A percentile compares a stretch with the other conserved stretches of the same genome.
These are phyloP conservation scores for Lichenostomus cassidix DNA, from an alignment of 2,113 vertebrate species.

Conservation along the genomic window DNA sequence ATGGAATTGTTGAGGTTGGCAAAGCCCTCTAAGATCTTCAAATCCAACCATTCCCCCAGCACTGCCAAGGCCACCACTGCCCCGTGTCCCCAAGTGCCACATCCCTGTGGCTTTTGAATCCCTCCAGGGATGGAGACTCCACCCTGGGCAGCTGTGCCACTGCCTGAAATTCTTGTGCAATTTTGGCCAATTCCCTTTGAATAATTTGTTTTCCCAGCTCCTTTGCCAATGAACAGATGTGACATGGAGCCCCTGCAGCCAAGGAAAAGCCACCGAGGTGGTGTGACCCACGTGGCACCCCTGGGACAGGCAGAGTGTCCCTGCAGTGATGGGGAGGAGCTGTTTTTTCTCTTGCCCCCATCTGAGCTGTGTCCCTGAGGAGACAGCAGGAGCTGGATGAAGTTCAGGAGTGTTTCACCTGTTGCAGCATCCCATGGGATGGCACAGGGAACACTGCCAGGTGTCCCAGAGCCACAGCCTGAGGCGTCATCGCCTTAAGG, in stretches of 20 bases:
- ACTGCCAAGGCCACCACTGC: not conserved
- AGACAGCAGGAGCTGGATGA: not conserved
- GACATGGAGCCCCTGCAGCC: not conserved
- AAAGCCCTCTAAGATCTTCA: not conserved
- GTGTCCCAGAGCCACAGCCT: accelerated
- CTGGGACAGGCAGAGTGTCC: not conserved
- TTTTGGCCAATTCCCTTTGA: not conserved
- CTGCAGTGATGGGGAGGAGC: accelerated
- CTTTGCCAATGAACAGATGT: accelerated
- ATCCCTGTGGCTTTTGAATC: accelerated
- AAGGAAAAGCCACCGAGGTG: accelerated
- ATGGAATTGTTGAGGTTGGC: not conserved
- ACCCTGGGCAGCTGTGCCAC: not conserved
- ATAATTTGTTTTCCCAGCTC: not conserved
- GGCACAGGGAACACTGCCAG: not conserved
- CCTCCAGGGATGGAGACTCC: not conserved
- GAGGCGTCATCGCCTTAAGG: accelerated
- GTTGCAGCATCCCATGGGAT: not conserved
- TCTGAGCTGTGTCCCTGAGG: not conserved
- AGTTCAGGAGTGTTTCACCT: not conserved
- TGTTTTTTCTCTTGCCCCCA: not conserved
- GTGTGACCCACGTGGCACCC: not conserved
- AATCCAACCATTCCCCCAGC: too few relatives aligned
- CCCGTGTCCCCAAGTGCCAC: not conserved
- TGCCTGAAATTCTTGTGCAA: accelerated